A percentile compares a stretch with the other conserved stretches of the same genome.
Conservation (phyloP, 2,888 invertebrate species). For the Eremobia ochroleuca region DNA sequence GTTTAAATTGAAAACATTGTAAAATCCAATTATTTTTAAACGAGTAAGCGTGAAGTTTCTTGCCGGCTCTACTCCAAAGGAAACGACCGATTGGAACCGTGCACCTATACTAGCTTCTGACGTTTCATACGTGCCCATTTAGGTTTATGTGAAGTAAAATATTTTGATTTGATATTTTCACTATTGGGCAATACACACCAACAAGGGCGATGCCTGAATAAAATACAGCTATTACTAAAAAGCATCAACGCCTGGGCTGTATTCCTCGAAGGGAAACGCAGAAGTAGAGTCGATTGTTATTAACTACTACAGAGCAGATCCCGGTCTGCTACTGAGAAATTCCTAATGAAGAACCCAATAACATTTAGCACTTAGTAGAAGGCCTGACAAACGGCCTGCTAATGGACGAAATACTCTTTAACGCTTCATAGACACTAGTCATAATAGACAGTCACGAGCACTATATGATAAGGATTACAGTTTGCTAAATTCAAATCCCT, state of each 20-base stretch:
- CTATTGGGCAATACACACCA: not conserved
- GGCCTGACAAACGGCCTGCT: not conserved
- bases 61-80: not conserved
- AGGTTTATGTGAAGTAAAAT: not conserved
- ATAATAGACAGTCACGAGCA: not conserved
- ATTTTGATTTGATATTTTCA: not conserved
- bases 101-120: not conserved
- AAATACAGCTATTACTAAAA: not conserved
- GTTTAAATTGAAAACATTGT: not conserved
- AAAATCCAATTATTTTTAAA: not conserved
- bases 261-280: not conserved
- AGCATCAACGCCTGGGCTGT: not conserved
- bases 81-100: not conserved
- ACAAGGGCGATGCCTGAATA: not conserved
- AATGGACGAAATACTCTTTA: constrained; percentile 9
- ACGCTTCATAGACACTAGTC: not conserved
- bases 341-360: not conserved
- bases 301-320: not conserved
- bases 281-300: not conserved
- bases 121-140: not conserved
- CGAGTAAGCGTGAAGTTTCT: not conserved
- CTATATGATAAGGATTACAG: not conserved
- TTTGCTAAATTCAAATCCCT: not conserved
- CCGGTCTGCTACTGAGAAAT: not conserved
- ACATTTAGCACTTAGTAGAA: constrained; percentile 15